A percentile compares a stretch with the other conserved stretches of the same genome.
These are phyloP conservation scores for Pedicia rivosa DNA, from an alignment of 2,888 invertebrate species.

Conservation along the genomic window DNA sequence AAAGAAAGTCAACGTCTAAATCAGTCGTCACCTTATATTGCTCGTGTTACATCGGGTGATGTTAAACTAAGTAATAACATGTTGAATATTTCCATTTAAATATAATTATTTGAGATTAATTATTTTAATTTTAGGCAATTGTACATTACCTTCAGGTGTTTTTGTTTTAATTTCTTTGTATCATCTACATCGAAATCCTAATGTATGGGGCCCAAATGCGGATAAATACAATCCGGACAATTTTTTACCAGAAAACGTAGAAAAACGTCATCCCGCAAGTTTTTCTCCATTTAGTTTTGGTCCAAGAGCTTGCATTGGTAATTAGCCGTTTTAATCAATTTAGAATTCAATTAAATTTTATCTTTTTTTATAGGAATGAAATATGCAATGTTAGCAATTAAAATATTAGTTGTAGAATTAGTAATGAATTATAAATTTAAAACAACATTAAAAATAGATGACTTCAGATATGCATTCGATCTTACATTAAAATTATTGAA, in stretches of 20 bases:
- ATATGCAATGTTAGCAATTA: no score
- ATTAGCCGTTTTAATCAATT: not conserved
- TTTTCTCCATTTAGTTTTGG: not conserved
- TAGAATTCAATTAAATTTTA: no score
- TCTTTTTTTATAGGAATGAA: no score
- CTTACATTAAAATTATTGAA: not conserved
- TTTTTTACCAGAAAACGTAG: not conserved
- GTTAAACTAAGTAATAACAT: not conserved
- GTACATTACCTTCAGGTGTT: no score
- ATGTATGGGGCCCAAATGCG: not conserved
- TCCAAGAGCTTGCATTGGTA: not conserved
- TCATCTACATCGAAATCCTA: not conserved
- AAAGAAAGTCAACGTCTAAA: constrained; percentile 26
- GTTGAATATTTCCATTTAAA: no score
- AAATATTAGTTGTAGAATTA: not conserved
- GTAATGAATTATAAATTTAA: not conserved
- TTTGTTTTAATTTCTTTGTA: no score
- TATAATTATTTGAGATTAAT: no score
- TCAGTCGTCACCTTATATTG: constrained; percentile 23
- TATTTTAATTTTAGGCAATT: no score
- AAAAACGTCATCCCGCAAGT: not conserved
- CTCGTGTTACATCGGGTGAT: constrained; percentile 19
- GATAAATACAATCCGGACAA: not conserved
- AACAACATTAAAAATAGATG: not conserved
- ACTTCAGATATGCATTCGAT: not conserved